Evolutionary conservation across 2,797 vertebrate genomes (phyloP).

Genomic region (Rhabdomys pumilio): DNA sequence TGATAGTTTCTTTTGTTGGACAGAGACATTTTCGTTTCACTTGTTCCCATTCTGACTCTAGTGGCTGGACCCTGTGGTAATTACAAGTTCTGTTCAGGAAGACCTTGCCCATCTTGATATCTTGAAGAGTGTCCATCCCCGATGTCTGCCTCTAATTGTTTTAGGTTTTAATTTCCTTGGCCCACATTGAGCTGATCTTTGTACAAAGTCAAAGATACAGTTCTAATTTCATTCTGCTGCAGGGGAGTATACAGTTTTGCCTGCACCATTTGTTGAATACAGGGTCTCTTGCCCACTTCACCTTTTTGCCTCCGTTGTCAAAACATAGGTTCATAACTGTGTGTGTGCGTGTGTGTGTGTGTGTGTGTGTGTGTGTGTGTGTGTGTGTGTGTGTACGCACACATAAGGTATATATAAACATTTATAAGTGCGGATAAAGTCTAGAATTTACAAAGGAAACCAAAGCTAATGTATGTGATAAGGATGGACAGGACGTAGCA

Average conservation of each 20-base stretch:
- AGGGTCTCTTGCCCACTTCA: not conserved
- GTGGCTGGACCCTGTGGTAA: not conserved
- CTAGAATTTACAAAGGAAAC: not conserved
- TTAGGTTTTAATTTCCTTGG: not conserved
- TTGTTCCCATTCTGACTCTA: not conserved
- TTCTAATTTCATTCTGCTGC: not conserved
- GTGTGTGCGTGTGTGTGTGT: not conserved
- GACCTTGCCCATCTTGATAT: not conserved
- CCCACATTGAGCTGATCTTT: not conserved
- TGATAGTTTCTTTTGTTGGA: not conserved
- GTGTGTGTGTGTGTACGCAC: rapidly evolving
- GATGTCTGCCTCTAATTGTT: not conserved
- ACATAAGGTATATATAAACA: not conserved
- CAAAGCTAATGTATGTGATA: too few relatives aligned
- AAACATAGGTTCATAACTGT: not conserved
- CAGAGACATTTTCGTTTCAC: not conserved
- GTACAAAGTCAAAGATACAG: not conserved
- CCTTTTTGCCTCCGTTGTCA: not conserved
- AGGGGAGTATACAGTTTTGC: not conserved
- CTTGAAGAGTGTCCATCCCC: not conserved
- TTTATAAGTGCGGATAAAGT: not conserved
- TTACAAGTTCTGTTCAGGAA: not conserved
- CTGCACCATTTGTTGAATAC: not conserved
- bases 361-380: not conserved
- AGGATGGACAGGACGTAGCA: not conserved